phyloP scores from a whole-genome alignment of 1,140 invertebrate genomes.

The Eriosoma lanigerum region DNA sequence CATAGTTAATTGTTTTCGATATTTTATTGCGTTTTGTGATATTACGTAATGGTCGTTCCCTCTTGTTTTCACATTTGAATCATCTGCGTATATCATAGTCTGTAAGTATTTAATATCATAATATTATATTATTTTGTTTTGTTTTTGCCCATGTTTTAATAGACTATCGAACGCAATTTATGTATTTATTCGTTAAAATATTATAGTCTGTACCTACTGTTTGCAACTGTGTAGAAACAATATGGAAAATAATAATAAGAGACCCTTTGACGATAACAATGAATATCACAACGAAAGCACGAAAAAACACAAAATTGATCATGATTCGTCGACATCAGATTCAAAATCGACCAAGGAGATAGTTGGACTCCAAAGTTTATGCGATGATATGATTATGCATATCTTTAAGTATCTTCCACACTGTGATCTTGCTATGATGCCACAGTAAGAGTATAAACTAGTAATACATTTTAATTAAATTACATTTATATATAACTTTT shows the following conservation, averaged over 20 bases:
- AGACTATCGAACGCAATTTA: too few relatives aligned
- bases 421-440: conserved; percentile 31
- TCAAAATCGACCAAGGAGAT: not conserved
- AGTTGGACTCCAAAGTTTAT: not conserved
- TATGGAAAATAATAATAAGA: conserved; percentile 6
- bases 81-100: too few relatives aligned
- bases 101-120: too few relatives aligned
- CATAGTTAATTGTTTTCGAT: too few relatives aligned
- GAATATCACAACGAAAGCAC: not conserved
- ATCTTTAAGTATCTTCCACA: conserved; percentile 25
- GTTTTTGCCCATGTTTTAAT: too few relatives aligned
- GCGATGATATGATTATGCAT: conserved; percentile 28
- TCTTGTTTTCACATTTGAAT: too few relatives aligned
- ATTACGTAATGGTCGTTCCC: too few relatives aligned
- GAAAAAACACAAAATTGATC: not conserved
- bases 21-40: too few relatives aligned
- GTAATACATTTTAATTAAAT: not conserved
- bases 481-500: not conserved
- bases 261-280: not conserved
- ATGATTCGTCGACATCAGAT: not conserved
- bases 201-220: too few relatives aligned
- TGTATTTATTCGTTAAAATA: too few relatives aligned
- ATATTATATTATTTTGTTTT: too few relatives aligned
- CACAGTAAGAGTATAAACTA: not conserved
- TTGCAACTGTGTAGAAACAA: too few relatives aligned